Evolutionary conservation across 35 echinoderm and acorn worm species (phyloP), one percentile per base, ranked within the genome.

Genomic region (Lytechinus pictus): DNA sequence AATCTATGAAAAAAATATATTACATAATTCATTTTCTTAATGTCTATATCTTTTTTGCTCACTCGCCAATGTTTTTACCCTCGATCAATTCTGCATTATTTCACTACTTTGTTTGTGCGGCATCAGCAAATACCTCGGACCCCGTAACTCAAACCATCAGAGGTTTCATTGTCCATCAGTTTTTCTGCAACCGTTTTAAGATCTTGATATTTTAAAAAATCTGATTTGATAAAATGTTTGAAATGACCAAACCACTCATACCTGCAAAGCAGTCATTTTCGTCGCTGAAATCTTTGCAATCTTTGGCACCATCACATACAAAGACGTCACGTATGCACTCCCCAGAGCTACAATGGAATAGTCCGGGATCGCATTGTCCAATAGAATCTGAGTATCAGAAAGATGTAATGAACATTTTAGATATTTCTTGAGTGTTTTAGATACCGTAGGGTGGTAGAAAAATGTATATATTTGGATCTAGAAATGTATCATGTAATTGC

Each of bases 311-410:
- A 86, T 98, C 96, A 86, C 97, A 98, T 21, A 95, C 10, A 51
- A 71, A 98, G 54, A 96, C 97, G n/a, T 89, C 54, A 13, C 91
- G 91, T 52, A 98, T 98, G 55, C 96, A 98, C 58, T 98, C 97
- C 13, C 94, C 97, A 12, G 60, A 95, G 9, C 11, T 29, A 86
- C 97, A 98, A 8, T 57, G 29, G 91, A 96, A 98, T 14, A 95
- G 52, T 57, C 92, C 92, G 16, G 92, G 27, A 2, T 10, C 92
- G 28, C 92, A 93, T 9, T 28, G 6, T 33, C 52, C 88, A 28
- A 52, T 27, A 52, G 88, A 10, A 90, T 54, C 88, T 90, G 16
- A 21, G 52, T 21, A 9, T 7, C n/a, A 2, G n/a, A 7, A 24
- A 79, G n/a, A 79, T 5, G 61, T 24, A 71, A 24, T 0, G 61